Percentiles rank a stretch among this genome's conserved stretches.
Conservation (phyloP, 2,113 vertebrate species). For the Myotis lucifugus region DNA sequence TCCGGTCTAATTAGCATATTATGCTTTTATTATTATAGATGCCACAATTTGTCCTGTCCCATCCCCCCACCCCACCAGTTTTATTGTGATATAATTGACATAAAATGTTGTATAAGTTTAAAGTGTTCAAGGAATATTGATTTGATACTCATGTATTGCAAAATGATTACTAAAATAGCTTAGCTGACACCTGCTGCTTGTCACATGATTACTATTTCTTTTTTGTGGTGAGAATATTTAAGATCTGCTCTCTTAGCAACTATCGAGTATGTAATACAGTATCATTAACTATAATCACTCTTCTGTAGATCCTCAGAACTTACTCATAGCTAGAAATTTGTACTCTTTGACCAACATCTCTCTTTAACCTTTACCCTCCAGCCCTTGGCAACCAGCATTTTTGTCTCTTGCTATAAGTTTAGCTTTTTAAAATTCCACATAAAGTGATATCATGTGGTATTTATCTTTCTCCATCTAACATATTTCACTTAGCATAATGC, state of each 20-base stretch:
- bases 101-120: neutral
- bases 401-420: neutral
- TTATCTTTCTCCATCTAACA: neutral
- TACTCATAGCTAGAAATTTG: neutral
- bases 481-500: neutral
- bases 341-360: neutral
- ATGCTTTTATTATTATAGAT: neutral
- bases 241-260: neutral
- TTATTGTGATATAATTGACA: neutral
- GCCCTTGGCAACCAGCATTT: neutral
- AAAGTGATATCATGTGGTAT: neutral
- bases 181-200: neutral
- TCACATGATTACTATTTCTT: neutral
- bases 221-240: constrained; percentile 15
- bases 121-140: neutral
- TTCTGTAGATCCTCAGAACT: neutral
- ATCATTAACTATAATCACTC: neutral
- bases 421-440: neutral
- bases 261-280: neutral
- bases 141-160: neutral
- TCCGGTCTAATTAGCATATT: too few species aligned
- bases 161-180: neutral
- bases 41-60: neutral
- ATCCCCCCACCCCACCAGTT: neutral
- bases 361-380: neutral